Percentiles rank a stretch among this genome's conserved stretches.
phyloP scores from a whole-genome alignment of 2,113 vertebrate genomes.

The Hystrix brachyura region DNA sequence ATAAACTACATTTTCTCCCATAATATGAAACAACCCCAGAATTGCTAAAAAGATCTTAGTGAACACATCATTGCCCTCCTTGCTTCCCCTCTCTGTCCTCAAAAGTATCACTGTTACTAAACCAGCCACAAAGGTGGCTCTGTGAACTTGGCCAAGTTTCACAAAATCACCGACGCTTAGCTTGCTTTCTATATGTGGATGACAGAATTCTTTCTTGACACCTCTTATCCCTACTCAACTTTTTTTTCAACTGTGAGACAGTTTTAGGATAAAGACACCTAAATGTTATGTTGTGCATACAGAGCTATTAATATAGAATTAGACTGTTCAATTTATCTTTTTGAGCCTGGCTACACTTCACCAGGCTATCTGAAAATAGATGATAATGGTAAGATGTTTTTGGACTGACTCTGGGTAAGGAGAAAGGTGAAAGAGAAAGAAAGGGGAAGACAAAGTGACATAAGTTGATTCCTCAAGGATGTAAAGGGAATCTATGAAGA shows the following conservation, averaged over 20 bases:
- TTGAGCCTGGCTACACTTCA: neutral
- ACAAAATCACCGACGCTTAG: neutral
- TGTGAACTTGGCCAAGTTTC: neutral
- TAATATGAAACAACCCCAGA: neutral
- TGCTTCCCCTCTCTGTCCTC: neutral
- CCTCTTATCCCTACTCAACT: neutral
- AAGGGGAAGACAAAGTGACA: neutral
- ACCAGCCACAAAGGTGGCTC: neutral
- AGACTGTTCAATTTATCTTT: neutral
- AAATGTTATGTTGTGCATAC: neutral
- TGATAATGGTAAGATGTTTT: neutral
- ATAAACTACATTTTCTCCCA: neutral
- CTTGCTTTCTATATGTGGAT: neutral
- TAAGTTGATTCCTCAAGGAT: neutral
- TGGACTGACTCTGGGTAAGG: fast-evolving
- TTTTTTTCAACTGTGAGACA: neutral
- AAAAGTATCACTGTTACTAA: neutral
- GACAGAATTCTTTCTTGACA: neutral
- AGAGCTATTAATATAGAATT: neutral
- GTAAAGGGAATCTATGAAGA: neutral
- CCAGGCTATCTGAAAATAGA: neutral
- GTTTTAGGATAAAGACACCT: neutral
- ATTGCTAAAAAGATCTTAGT: neutral
- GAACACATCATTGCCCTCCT: neutral
- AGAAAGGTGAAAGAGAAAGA: neutral